These are phyloP conservation scores for Pogonocherus hispidulus DNA, from an alignment of 2,888 invertebrate species.

Conservation along the genomic window DNA sequence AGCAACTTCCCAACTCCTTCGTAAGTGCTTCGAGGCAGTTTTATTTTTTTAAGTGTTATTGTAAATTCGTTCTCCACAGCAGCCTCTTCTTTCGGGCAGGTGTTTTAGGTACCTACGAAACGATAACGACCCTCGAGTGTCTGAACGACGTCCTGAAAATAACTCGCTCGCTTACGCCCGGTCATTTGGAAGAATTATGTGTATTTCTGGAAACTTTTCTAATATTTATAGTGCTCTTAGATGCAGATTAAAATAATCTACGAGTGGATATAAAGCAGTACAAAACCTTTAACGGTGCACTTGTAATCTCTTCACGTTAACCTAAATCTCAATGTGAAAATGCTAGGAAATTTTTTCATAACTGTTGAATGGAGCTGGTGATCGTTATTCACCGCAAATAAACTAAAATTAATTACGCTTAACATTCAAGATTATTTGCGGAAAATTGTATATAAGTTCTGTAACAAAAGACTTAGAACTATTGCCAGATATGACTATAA, in stretches of 20 bases:
- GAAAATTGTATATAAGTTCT: too few relatives aligned
- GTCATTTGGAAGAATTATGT: conserved; percentile 11
- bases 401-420: too few relatives aligned
- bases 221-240: conserved; percentile 30
- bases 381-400: too few relatives aligned
- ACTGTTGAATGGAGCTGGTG: too few relatives aligned
- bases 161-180: conserved; percentile 2
- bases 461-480: too few relatives aligned
- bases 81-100: conserved; percentile 8
- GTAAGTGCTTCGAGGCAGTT: not conserved
- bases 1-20: not conserved
- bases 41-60: conserved; percentile 3
- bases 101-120: not conserved
- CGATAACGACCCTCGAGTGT: conserved; percentile 7
- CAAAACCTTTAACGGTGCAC: too few relatives aligned
- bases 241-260: conserved; percentile 9
- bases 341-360: too few relatives aligned
- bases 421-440: too few relatives aligned
- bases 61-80: conserved; percentile 13
- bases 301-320: too few relatives aligned
- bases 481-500: too few relatives aligned
- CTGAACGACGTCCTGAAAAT: not conserved
- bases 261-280: not conserved
- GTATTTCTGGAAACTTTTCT: conserved; percentile 18
- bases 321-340: too few relatives aligned